phyloP scores from a whole-genome alignment of 92 coral and sea anemone genomes.

The Palythoa caribaeorum region DNA sequence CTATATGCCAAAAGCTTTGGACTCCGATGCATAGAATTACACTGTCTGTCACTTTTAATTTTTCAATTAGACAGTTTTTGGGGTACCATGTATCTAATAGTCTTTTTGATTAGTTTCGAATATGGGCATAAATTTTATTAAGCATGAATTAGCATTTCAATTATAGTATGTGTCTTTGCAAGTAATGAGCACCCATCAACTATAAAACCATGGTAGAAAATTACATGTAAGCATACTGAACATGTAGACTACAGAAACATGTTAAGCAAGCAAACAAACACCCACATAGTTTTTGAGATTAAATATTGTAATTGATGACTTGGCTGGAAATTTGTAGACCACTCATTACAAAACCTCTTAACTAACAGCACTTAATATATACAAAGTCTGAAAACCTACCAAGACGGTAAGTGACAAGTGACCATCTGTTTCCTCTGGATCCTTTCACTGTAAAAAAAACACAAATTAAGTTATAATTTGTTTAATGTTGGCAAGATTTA shows the following conservation, averaged over 20 bases:
- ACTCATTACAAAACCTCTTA: neutral
- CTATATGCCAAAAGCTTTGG: neutral
- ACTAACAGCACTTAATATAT: slow-evolving; percentile 7
- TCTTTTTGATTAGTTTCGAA: neutral
- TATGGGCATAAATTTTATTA: neutral
- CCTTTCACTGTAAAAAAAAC: slow-evolving; percentile 18
- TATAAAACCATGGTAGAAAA: neutral
- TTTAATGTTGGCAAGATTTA: too few relatives aligned
- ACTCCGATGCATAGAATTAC: slow-evolving; percentile 3
- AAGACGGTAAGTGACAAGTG: slow-evolving; percentile 31
- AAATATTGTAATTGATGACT: slow-evolving; percentile 1
- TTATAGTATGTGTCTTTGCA: slow-evolving; percentile 7
- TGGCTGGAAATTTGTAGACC: slow-evolving; percentile 9
- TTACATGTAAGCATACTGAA: neutral
- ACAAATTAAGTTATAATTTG: neutral
- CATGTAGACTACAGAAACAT: slow-evolving; percentile 10
- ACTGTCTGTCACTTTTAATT: neutral
- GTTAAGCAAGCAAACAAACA: slow-evolving; percentile 4
- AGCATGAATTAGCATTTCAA: slow-evolving; percentile 10
- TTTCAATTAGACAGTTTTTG: slow-evolving; percentile 1
- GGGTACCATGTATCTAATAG: slow-evolving; percentile 10
- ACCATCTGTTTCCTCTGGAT: slow-evolving; percentile 21
- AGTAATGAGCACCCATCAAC: slow-evolving; percentile 2
- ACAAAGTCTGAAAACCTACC: slow-evolving; percentile 2
- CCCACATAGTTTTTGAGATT: slow-evolving; percentile 10